Conservation (phyloP, 2,113 vertebrate genomes). For the Ursus arctos region DNA sequence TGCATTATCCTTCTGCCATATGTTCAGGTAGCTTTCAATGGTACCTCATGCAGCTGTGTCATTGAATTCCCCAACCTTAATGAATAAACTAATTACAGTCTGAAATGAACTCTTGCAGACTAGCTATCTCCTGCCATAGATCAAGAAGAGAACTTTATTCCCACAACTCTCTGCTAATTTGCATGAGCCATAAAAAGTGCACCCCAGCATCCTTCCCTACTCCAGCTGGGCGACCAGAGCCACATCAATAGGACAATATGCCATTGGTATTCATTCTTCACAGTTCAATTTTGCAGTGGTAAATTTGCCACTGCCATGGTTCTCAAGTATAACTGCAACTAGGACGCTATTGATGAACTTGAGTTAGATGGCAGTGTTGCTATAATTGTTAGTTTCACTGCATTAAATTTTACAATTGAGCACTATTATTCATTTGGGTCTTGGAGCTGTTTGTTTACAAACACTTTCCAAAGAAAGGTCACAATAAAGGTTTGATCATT, state of each 20-base stretch:
- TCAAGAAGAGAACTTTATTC: slow-evolving; percentile 73
- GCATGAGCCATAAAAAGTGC: slow-evolving; percentile 60
- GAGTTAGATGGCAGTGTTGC: background rate
- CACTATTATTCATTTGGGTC: slow-evolving; percentile 51
- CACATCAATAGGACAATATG: background rate
- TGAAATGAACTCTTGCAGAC: slow-evolving; percentile 74
- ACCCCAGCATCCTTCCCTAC: background rate
- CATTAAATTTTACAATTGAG: slow-evolving; percentile 38
- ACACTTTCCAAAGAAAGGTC: background rate
- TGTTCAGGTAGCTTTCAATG: slow-evolving; percentile 78
- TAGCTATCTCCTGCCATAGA: slow-evolving; percentile 72
- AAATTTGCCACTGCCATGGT: background rate
- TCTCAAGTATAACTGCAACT: background rate
- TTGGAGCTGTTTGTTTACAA: slow-evolving; percentile 35
- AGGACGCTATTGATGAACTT: slow-evolving; percentile 26
- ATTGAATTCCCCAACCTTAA: slow-evolving; percentile 78
- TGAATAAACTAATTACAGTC: slow-evolving; percentile 82
- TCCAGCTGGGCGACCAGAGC: background rate
- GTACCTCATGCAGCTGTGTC: slow-evolving; percentile 76
- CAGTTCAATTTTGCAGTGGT: background rate
- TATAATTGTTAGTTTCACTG: slow-evolving; percentile 27
- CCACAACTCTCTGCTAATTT: slow-evolving; percentile 71
- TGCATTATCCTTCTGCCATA: slow-evolving; percentile 79
- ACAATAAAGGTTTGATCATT: slow-evolving; percentile 54
- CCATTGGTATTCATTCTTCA: background rate